A percentile compares a stretch with the other conserved stretches of the same genome.
Conservation (phyloP, 2,797 vertebrate genomes). For the Halcyon leucocephala region DNA sequence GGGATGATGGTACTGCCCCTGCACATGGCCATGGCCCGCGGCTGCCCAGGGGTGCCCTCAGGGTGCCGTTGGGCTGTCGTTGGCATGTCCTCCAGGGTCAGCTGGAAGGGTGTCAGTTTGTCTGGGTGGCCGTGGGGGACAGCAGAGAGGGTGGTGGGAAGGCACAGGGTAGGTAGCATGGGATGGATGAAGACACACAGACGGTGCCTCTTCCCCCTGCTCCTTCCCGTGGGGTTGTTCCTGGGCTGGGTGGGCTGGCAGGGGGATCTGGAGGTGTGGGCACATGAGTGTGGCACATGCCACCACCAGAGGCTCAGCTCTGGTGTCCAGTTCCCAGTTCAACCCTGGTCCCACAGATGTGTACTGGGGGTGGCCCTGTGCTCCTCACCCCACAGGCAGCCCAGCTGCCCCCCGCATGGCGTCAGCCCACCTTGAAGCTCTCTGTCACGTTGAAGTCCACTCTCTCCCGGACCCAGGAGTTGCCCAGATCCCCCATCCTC, state of each 20-base stretch:
- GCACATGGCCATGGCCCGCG: accelerated
- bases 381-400: accelerated
- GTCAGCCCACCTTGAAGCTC: conserved; percentile 81
- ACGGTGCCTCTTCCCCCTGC: no score
- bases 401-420: not conserved
- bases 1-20: not conserved
- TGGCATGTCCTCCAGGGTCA: not conserved
- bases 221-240: not conserved
- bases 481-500: conserved; percentile 84
- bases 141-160: not conserved
- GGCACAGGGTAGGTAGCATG: not conserved
- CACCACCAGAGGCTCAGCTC: not conserved
- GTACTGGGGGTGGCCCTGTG: not conserved
- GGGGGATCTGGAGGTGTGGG: not conserved
- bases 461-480: conserved; percentile 89
- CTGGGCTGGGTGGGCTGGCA: not conserved
- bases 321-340: not conserved
- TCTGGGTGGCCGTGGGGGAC: not conserved
- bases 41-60: not conserved
- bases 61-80: not conserved
- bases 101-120: not conserved
- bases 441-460: conserved; percentile 75
- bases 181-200: not conserved
- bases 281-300: not conserved
- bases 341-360: not conserved